Evolutionary conservation across 53 echinoderm and acorn worm genomes (phyloP).

Genomic region (Holothuria scabra): DNA sequence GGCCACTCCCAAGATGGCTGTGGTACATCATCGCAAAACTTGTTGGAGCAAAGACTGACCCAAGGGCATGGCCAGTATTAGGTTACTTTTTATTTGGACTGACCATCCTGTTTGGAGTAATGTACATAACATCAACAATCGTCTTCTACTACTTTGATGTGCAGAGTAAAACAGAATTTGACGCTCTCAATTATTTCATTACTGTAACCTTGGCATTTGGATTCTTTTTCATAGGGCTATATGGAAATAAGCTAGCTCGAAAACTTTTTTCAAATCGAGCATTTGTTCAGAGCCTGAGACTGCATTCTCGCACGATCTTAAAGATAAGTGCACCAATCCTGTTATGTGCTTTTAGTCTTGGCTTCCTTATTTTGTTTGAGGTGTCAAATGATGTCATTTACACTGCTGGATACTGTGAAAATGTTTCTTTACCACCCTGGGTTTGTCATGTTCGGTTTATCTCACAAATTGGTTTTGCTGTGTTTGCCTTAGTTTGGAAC

Average conservation of each 20-base stretch:
- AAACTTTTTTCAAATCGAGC: constrained; percentile 84
- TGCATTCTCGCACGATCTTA: constrained; percentile 87
- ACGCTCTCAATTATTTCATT: constrained; percentile 86
- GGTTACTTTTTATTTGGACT: constrained; percentile 73
- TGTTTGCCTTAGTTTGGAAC: constrained; percentile 82
- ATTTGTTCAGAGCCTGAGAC: constrained; percentile 84
- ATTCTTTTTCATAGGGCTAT: constrained; percentile 69
- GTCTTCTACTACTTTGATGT: constrained; percentile 82
- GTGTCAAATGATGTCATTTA: constrained; percentile 40
- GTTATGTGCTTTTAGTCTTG: constrained; percentile 52
- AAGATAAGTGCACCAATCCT: constrained; percentile 77
- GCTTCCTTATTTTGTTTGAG: constrained; percentile 76
- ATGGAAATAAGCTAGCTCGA: constrained; percentile 81
- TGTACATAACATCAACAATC: constrained; percentile 62
- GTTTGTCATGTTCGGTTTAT: constrained; percentile 81
- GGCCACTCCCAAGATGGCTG: constrained; percentile 80
- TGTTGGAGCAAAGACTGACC: constrained; percentile 85
- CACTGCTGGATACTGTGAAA: constrained; percentile 52
- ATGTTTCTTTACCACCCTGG: constrained; percentile 57
- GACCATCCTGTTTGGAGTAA: constrained; percentile 61
- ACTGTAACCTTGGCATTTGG: constrained; percentile 82
- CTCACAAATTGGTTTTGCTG: constrained; percentile 65
- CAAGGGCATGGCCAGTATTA: constrained; percentile 72
- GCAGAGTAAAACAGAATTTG: constrained; percentile 76
- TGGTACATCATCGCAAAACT: constrained; percentile 84